Conservation (phyloP, 1,140 invertebrate genomes). For the Nebria ingens region DNA sequence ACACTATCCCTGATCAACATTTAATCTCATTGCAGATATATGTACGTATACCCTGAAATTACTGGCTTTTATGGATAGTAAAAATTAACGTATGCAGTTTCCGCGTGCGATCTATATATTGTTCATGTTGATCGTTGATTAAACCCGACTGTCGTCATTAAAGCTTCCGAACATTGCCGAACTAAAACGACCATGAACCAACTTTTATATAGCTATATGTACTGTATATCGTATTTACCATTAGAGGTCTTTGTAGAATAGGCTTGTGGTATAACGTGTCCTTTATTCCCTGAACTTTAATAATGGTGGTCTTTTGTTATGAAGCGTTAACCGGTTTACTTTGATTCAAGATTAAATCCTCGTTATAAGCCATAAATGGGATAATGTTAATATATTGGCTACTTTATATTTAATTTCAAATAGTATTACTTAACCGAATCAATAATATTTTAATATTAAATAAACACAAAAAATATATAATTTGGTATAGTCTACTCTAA, state of each 20-base stretch:
- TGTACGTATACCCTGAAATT: background rate
- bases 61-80: background rate
- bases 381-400: background rate
- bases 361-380: background rate
- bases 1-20: background rate
- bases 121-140: background rate
- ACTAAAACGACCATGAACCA: no score
- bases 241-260: no score
- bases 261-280: background rate
- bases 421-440: no score
- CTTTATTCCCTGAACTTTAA: background rate
- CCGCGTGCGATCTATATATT: background rate
- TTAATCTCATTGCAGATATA: background rate
- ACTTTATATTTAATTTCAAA: no score
- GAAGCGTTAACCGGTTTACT: background rate
- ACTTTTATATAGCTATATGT: no score
- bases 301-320: background rate
- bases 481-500: no score
- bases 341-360: background rate
- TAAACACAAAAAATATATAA: no score
- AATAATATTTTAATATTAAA: no score
- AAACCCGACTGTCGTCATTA: background rate
- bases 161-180: background rate
- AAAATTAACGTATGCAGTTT: background rate
- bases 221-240: no score